phyloP scores from a whole-genome alignment of 2,797 vertebrate genomes.

The Rhabdomys pumilio region DNA sequence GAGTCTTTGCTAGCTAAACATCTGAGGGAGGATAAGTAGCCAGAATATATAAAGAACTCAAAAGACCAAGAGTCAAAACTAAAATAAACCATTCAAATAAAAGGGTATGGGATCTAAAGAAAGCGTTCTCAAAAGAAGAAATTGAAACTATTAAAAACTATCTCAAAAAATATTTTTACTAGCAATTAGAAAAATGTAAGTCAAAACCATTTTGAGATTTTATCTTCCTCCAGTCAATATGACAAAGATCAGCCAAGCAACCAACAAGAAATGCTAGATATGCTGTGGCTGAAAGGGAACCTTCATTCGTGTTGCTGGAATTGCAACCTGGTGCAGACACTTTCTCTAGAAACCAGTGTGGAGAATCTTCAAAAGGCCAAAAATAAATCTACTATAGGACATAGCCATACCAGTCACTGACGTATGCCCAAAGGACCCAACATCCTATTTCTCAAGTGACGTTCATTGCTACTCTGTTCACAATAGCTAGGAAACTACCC shows the following conservation, averaged over 20 bases:
- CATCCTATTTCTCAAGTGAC: background rate
- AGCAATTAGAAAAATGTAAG: background rate
- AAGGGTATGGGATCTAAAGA: too few relatives aligned
- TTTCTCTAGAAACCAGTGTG: background rate
- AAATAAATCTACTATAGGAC: background rate
- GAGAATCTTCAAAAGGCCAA: background rate
- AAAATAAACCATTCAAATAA: background rate
- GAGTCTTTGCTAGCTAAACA: background rate
- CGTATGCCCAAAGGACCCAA: background rate
- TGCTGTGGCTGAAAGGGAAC: background rate
- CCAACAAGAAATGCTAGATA: background rate
- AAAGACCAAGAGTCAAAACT: background rate
- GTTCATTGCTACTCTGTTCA: background rate
- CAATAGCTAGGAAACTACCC: background rate
- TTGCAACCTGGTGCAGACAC: background rate
- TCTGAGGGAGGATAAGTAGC: background rate
- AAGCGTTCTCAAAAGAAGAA: background rate
- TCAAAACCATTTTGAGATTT: background rate
- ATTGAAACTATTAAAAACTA: background rate
- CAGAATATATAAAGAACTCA: background rate
- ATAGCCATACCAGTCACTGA: background rate
- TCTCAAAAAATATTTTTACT: background rate
- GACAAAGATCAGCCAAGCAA: background rate
- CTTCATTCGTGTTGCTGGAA: background rate
- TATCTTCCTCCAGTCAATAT: background rate